These are phyloP conservation scores for Bradypodion ventrale DNA, from an alignment of 2,797 vertebrate genomes.

Conservation along the genomic window DNA sequence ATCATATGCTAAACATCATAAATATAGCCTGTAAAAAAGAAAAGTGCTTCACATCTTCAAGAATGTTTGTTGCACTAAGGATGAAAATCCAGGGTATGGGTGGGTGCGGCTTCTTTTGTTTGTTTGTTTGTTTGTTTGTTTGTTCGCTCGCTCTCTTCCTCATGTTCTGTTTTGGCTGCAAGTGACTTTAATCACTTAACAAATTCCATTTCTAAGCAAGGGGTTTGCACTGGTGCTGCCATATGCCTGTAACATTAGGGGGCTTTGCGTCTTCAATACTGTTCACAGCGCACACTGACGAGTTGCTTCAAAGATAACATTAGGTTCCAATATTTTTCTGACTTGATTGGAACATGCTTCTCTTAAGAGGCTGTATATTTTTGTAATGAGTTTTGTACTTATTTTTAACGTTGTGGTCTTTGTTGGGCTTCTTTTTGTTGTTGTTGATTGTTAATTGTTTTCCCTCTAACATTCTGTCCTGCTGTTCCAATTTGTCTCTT, in stretches of 20 bases:
- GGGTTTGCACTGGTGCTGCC: constrained; percentile 74
- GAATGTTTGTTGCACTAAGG: constrained; percentile 82
- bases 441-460: constrained; percentile 88
- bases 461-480: constrained; percentile 81
- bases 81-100: constrained; percentile 72
- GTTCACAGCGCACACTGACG: constrained; percentile 77
- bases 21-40: constrained; percentile 73
- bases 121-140: not conserved
- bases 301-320: constrained; percentile 77
- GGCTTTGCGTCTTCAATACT: constrained; percentile 78
- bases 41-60: constrained; percentile 77
- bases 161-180: constrained; percentile 74
- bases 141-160: not conserved
- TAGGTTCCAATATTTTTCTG: constrained; percentile 87
- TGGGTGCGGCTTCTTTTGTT: constrained; percentile 6
- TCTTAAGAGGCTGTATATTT: constrained; percentile 95
- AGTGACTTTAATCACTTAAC: constrained; percentile 69
- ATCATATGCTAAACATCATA: constrained; percentile 79
- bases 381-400: constrained; percentile 93
- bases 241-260: constrained; percentile 75
- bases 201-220: constrained; percentile 66
- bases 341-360: constrained; percentile 87
- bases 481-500: constrained; percentile 74
- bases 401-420: constrained; percentile 85
- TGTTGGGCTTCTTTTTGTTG: constrained; percentile 80